These are phyloP conservation scores for Prosopocoilus inquinatus DNA, from an alignment of 2,888 invertebrate species.

Conservation along the genomic window DNA sequence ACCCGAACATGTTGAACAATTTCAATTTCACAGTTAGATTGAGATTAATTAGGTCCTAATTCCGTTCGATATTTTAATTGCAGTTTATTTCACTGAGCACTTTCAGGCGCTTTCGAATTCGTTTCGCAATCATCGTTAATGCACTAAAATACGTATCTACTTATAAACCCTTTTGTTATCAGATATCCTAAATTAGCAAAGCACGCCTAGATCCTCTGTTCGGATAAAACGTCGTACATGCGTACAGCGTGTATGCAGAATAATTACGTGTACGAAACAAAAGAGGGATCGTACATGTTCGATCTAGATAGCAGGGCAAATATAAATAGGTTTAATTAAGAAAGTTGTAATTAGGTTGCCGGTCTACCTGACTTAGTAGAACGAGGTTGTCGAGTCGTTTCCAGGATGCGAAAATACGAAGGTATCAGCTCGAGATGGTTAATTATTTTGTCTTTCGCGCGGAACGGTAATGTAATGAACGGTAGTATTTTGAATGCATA, in stretches of 20 bases:
- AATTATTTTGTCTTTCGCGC: no score
- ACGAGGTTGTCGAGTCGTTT: no score
- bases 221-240: constrained; percentile 3
- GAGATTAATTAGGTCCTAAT: no score
- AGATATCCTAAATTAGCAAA: constrained; percentile 1
- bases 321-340: constrained; percentile 25
- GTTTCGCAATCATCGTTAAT: neutral
- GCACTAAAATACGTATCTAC: neutral
- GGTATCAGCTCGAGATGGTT: no score
- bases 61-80: no score
- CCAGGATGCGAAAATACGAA: no score
- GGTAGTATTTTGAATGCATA: no score
- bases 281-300: constrained; percentile 8
- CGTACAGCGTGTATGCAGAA: constrained; percentile 6
- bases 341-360: constrained; percentile 22
- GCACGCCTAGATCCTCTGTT: neutral
- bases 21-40: no score
- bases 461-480: no score
- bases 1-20: no score
- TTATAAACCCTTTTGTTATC: neutral
- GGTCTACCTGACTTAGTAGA: constrained; percentile 6
- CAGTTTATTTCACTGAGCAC: no score
- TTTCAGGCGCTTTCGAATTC: no score
- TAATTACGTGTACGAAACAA: constrained; percentile 6
- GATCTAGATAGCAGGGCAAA: constrained; percentile 19